Percentiles rank a stretch among this genome's conserved stretches.
phyloP scores from a whole-genome alignment of 2,888 invertebrate species.

The Pollenia labialis region DNA sequence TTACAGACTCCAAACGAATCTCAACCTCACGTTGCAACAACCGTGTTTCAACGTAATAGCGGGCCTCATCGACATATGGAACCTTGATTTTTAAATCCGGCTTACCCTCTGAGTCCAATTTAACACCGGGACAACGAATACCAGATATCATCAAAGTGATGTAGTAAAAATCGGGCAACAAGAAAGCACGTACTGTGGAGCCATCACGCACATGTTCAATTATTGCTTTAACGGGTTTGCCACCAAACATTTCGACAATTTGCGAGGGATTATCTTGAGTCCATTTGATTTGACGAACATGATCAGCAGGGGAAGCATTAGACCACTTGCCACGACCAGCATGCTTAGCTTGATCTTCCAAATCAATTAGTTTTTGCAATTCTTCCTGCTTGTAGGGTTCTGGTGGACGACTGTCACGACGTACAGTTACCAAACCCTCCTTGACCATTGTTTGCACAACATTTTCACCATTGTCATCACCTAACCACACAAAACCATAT shows the following conservation, averaged over 20 bases:
- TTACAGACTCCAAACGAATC: constrained; percentile 95
- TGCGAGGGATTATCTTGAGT: constrained; percentile 92
- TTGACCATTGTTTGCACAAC: constrained; percentile 93
- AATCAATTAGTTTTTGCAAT: constrained; percentile 89
- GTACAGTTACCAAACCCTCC: constrained; percentile 95
- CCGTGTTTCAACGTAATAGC: constrained; percentile 95
- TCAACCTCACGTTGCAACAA: constrained; percentile 96
- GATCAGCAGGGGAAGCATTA: constrained; percentile 85
- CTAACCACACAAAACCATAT: constrained; percentile 94
- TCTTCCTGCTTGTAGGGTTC: constrained; percentile 87
- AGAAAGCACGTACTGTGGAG: constrained; percentile 95
- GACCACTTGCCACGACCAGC: constrained; percentile 94
- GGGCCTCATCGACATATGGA: constrained; percentile 94
- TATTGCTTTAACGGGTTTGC: constrained; percentile 95
- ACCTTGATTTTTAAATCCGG: constrained; percentile 88
- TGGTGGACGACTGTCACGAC: constrained; percentile 87
- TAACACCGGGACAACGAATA: constrained; percentile 93
- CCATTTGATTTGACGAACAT: constrained; percentile 95
- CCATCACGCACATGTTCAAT: constrained; percentile 99
- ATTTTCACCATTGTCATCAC: constrained; percentile 93
- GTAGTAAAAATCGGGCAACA: constrained; percentile 95
- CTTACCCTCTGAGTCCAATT: constrained; percentile 89
- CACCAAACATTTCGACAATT: constrained; percentile 93
- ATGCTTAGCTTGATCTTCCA: constrained; percentile 95
- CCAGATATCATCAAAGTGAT: constrained; percentile 98